These are phyloP conservation scores for Drosophila nr. perissopoda DNA, from an alignment of 2,888 invertebrate species.

Conservation along the genomic window DNA sequence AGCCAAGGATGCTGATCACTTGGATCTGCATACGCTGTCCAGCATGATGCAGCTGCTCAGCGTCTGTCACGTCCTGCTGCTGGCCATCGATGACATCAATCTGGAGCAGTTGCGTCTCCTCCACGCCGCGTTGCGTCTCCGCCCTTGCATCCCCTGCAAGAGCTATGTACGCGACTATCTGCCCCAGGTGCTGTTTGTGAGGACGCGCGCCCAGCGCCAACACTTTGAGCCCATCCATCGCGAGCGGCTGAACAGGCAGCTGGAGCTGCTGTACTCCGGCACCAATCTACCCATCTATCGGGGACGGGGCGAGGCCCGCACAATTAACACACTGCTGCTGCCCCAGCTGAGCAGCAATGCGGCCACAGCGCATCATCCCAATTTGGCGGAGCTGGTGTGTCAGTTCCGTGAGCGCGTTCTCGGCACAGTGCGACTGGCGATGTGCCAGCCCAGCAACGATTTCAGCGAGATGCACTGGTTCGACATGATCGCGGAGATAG, in stretches of 20 bases:
- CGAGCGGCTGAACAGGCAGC: conserved; percentile 73
- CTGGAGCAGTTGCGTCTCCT: conserved; percentile 90
- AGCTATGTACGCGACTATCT: conserved; percentile 87
- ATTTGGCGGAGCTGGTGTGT: conserved; percentile 48
- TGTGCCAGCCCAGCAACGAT: conserved; percentile 50
- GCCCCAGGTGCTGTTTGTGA: conserved; percentile 93
- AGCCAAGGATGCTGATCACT: conserved; percentile 89
- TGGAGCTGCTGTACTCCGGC: conserved; percentile 71
- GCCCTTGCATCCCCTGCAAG: conserved; percentile 85
- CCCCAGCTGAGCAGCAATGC: conserved; percentile 49
- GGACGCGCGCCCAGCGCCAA: conserved; percentile 91
- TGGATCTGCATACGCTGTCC: conserved; percentile 85
- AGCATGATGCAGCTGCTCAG: conserved; percentile 93
- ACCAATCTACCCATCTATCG: conserved; percentile 72
- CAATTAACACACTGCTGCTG: conserved; percentile 50
- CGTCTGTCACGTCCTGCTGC: conserved; percentile 94
- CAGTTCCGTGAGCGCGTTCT: conserved; percentile 60
- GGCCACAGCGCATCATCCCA: conserved; percentile 42
- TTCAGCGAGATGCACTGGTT: conserved; percentile 62
- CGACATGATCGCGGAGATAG: conserved; percentile 53
- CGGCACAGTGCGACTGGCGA: conserved; percentile 37
- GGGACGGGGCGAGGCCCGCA: conserved; percentile 48
- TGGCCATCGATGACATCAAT: conserved; percentile 95
- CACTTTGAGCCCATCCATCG: conserved; percentile 88
- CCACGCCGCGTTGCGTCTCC: conserved; percentile 82